Evolutionary conservation across 35 echinoderm and acorn worm species (phyloP), one percentile per base, ranked within the genome.

Genomic region (Heliocidaris tuberculata): DNA sequence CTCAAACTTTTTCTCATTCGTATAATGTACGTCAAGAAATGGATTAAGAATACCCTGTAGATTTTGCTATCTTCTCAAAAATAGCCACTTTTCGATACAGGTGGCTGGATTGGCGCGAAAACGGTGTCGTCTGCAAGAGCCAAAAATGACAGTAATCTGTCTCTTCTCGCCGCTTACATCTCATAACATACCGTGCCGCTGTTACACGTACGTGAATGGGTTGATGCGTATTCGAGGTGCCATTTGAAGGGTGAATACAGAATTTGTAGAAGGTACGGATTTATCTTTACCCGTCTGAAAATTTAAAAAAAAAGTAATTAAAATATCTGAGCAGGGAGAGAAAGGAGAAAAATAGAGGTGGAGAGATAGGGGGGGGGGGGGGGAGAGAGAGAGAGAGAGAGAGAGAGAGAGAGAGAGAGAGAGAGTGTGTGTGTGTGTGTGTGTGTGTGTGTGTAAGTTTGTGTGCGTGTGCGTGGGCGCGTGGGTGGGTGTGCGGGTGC

Each of bases 81-180:
- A 89, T 89, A 89, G 87, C 87, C 17, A 48, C 87, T 89, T 32
- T 89, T 32, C 12, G 24, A 27, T 89, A 89, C 87, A 89, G 87
- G 87, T 89, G 87, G 12, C 31, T 35, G 47, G 7, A 88, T 78
- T 78, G 65, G 65, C 65, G 65, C 65, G 65, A 78, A n/a, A 27
- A 27, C 65, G 65, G 27, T 78, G 65, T 78, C 65, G 65, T 78
- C 65, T 78, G 65, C 65, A 7, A 21, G 6, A 78, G 65, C 65
- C 19, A 78, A 24, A 24, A 78, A 24, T 78, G 65, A 78, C 65
- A 78, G 65, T 6, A 78, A 21, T 8, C 0, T 78, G 65, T 78
- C 65, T 78, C 65, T 24, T 78, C 65, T n/a, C 6, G 4, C 21
- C 7, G 0, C 19, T n/a, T 78, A 0, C 27, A 78, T 78, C 27